These are phyloP conservation scores for Nothoprocta perdicaria DNA, from an alignment of 2,113 vertebrate genomes.

Conservation along the genomic window DNA sequence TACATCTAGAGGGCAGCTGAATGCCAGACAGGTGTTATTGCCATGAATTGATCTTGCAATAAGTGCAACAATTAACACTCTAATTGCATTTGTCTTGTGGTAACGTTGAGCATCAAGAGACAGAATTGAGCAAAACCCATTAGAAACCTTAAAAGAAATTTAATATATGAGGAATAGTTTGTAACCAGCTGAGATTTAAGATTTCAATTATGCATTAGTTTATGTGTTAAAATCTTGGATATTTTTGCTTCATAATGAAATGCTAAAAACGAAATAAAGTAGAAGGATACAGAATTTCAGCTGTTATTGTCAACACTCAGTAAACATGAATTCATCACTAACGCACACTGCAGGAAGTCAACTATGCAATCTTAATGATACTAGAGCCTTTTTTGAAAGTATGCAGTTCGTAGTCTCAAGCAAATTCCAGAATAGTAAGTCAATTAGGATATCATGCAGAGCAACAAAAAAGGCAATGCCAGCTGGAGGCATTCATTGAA, in stretches of 20 bases:
- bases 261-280: not conserved
- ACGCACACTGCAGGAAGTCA: slow-evolving; percentile 30
- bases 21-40: not conserved
- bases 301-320: not conserved
- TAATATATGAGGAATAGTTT: not conserved
- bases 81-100: not conserved
- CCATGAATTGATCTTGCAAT: not conserved
- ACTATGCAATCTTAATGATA: slow-evolving; percentile 20
- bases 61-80: slow-evolving; percentile 19
- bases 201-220: not conserved
- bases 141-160: slow-evolving; percentile 9
- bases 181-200: not conserved
- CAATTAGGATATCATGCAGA: slow-evolving; percentile 19
- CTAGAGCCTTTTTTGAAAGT: slow-evolving; percentile 14
- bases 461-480: slow-evolving; percentile 23
- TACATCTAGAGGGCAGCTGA: not conserved
- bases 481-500: slow-evolving; percentile 39
- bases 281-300: not conserved
- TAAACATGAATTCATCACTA: slow-evolving; percentile 43
- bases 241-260: not conserved
- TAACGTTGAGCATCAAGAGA: not conserved
- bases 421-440: slow-evolving; percentile 32
- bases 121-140: not conserved
- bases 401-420: slow-evolving; percentile 23
- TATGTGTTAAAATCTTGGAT: not conserved